phyloP scores from a whole-genome alignment of 92 coral and sea anemone genomes.

The Porites evermanni region DNA sequence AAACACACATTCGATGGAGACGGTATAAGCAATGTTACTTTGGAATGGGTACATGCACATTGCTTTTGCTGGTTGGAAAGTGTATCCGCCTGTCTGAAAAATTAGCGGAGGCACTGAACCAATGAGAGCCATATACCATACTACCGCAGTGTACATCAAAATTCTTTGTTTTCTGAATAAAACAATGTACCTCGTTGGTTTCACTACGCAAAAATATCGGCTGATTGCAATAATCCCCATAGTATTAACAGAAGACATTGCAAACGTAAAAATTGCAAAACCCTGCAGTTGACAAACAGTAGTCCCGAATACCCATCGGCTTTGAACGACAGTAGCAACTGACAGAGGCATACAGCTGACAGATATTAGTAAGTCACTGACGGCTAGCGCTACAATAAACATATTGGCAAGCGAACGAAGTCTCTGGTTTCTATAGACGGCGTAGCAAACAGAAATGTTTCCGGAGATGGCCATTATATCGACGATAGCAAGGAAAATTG shows the following conservation, averaged over 20 bases:
- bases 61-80: slow-evolving; percentile 76
- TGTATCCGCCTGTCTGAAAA: slow-evolving; percentile 40
- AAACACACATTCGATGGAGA: slow-evolving; percentile 55
- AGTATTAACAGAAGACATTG: slow-evolving; percentile 62
- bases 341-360: slow-evolving; percentile 73
- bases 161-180: slow-evolving; percentile 49
- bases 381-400: slow-evolving; percentile 70
- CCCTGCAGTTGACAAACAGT: slow-evolving; percentile 68
- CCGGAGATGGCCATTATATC: slow-evolving; percentile 52
- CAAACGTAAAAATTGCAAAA: slow-evolving; percentile 55
- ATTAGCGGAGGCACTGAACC: slow-evolving; percentile 71
- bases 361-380: slow-evolving; percentile 72
- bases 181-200: slow-evolving; percentile 38
- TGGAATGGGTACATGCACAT: slow-evolving; percentile 74
- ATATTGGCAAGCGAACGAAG: slow-evolving; percentile 65
- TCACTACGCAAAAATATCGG: slow-evolving; percentile 65
- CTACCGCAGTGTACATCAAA: slow-evolving; percentile 16
- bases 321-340: slow-evolving; percentile 46
- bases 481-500: slow-evolving; percentile 36
- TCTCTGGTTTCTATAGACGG: slow-evolving; percentile 62
- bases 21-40: slow-evolving; percentile 60
- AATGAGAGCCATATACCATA: slow-evolving; percentile 53
- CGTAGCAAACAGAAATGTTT: slow-evolving; percentile 68
- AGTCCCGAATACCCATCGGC: slow-evolving; percentile 47
- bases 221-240: slow-evolving; percentile 73